A percentile compares a stretch with the other conserved stretches of the same genome.
phyloP scores from a whole-genome alignment of 2,113 vertebrate species.

The Chaenocephalus aceratus region DNA sequence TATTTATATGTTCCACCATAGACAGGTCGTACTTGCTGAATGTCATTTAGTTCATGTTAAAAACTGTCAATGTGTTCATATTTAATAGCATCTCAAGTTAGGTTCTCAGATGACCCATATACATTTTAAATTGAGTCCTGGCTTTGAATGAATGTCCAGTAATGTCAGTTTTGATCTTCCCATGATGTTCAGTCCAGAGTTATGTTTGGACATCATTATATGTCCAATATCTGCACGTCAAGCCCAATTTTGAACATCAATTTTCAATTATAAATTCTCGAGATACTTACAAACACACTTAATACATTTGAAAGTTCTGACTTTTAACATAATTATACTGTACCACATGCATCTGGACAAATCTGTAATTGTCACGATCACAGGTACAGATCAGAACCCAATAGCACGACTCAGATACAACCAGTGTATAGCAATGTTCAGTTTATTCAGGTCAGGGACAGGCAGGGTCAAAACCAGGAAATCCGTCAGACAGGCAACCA shows the following conservation, averaged over 20 bases:
- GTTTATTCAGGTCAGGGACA: too few relatives aligned
- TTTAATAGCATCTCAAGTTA: neutral
- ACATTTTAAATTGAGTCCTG: neutral
- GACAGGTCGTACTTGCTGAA: neutral
- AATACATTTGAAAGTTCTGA: too few relatives aligned
- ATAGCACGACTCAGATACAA: too few relatives aligned
- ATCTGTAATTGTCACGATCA: neutral
- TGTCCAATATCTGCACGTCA: neutral
- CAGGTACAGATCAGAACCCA: too few relatives aligned
- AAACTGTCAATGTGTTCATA: too few relatives aligned
- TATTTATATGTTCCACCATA: neutral
- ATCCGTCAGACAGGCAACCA: too few relatives aligned
- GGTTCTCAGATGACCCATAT: neutral
- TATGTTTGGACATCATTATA: neutral
- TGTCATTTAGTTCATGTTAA: neutral
- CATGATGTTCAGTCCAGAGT: neutral
- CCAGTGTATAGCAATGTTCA: too few relatives aligned
- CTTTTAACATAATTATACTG: too few relatives aligned
- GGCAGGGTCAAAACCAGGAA: too few relatives aligned
- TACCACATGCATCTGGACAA: neutral
- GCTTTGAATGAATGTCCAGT: too few relatives aligned
- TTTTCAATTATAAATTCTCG: neutral
- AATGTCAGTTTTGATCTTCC: too few relatives aligned
- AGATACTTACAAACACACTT: neutral
- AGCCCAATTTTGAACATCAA: neutral